These are phyloP conservation scores for Autographa gamma DNA, from an alignment of 2,888 invertebrate genomes.

Conservation along the genomic window DNA sequence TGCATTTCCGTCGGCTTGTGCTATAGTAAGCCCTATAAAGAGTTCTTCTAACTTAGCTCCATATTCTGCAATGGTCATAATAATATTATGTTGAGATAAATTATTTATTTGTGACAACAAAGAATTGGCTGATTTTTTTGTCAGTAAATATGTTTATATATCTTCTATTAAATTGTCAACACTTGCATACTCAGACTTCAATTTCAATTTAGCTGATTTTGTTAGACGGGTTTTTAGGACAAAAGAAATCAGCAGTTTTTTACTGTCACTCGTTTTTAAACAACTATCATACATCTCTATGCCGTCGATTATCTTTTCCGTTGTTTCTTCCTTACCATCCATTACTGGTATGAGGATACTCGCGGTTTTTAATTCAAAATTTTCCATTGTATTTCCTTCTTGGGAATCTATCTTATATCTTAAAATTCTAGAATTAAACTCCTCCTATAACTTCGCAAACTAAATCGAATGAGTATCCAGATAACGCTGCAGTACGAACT, in stretches of 20 bases:
- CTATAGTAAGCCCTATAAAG: slow-evolving; percentile 15
- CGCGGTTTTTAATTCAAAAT: slow-evolving; percentile 13
- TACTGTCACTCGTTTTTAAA: slow-evolving; percentile 6
- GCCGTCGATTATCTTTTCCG: slow-evolving; percentile 12
- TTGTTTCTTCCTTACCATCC: slow-evolving; percentile 8
- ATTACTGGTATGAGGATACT: slow-evolving; percentile 3
- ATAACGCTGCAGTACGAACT: no score
- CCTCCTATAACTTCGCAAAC: no score
- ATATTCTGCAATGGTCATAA: slow-evolving; percentile 2
- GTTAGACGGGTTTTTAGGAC: slow-evolving; percentile 15
- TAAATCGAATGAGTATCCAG: no score
- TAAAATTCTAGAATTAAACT: no score
- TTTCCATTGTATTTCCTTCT: slow-evolving; percentile 1
- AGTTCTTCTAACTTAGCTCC: slow-evolving; percentile 13
- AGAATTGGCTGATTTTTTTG: slow-evolving; percentile 11
- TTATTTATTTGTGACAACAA: slow-evolving; percentile 14
- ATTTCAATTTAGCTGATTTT: slow-evolving; percentile 8
- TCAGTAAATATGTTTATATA: slow-evolving; percentile 8
- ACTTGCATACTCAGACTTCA: slow-evolving; percentile 1
- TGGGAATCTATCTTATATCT: no score
- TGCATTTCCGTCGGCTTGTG: slow-evolving; percentile 12
- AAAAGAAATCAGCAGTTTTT: slow-evolving; percentile 11
- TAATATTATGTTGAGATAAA: slow-evolving; percentile 8
- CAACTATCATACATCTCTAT: slow-evolving; percentile 15
- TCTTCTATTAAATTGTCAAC: slow-evolving; percentile 6